phyloP scores from a whole-genome alignment of 2,797 vertebrate genomes.

The Spondyliosoma cantharus region DNA sequence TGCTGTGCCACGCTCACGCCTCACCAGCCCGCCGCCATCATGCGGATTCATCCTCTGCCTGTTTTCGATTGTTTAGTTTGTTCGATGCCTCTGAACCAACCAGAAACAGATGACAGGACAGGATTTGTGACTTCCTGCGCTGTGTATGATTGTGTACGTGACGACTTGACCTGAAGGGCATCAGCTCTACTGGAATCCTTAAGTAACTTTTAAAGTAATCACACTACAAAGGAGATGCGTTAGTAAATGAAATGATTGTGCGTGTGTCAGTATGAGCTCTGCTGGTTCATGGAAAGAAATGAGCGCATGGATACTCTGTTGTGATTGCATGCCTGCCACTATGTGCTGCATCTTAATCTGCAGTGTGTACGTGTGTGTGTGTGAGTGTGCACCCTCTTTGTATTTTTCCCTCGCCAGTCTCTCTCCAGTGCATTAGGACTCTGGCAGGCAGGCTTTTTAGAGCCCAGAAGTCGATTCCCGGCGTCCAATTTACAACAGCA shows the following conservation, averaged over 20 bases:
- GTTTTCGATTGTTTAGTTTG: no score
- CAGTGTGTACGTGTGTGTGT: constrained; percentile 7
- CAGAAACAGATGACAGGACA: no score
- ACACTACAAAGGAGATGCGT: no score
- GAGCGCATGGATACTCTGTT: not conserved
- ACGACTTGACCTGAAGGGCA: not conserved
- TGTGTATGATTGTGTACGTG: not conserved
- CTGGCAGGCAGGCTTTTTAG: constrained; percentile 40
- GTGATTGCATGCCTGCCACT: not conserved
- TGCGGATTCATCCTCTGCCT: no score
- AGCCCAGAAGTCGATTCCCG: constrained; percentile 48
- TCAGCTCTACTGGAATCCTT: not conserved
- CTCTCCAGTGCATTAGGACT: constrained; percentile 48
- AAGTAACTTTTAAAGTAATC: not conserved
- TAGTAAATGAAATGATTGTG: not conserved
- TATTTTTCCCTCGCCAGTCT: constrained; percentile 14
- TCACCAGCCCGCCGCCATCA: no score
- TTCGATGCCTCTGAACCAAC: no score
- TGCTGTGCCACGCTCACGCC: no score
- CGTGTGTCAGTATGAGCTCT: not conserved
- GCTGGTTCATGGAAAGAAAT: not conserved
- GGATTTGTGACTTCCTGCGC: no score
- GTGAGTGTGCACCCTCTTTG: constrained; percentile 1
- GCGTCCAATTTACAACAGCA: constrained; percentile 62
- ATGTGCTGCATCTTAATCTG: not conserved